Conservation (phyloP, 2,888 invertebrate species). For the Aspidiotus rigidus region DNA sequence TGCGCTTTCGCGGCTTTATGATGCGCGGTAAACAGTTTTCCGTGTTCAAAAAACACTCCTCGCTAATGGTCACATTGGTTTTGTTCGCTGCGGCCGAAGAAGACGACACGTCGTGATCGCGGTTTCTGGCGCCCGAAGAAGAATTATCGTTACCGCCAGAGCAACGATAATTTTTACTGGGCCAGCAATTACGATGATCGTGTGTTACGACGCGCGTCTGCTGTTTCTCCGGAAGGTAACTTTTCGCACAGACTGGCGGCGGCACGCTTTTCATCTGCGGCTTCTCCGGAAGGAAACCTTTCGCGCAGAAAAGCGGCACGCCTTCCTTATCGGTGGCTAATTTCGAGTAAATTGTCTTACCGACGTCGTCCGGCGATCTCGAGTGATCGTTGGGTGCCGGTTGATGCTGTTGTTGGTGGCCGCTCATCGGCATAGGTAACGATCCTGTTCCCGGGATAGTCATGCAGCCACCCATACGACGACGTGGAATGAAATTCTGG, state of each 20-base stretch:
- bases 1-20: conserved; percentile 77
- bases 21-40: conserved; percentile 76
- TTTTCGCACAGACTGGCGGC: not conserved
- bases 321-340: conserved; percentile 76
- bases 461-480: too few species aligned
- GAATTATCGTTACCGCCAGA: conserved; percentile 36
- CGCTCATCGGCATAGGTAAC: conserved; percentile 19
- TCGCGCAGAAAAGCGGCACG: conserved; percentile 68
- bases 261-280: not conserved
- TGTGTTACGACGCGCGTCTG: conserved; percentile 10
- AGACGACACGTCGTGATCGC: conserved; percentile 36
- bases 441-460: too few species aligned
- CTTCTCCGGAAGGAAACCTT: conserved; percentile 42
- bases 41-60: conserved; percentile 10
- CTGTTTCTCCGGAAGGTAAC: not conserved
- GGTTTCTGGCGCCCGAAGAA: conserved; percentile 17
- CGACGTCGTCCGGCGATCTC: not conserved
- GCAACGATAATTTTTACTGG: conserved; percentile 42
- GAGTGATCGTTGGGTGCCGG: too few species aligned
- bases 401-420: too few species aligned
- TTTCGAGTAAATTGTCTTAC: conserved; percentile 50
- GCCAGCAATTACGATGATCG: conserved; percentile 35
- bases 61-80: conserved; percentile 25
- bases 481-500: not conserved
- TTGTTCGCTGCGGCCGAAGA: conserved; percentile 31